These are phyloP conservation scores for Sarcoramphus papa DNA, from an alignment of 2,797 vertebrate species.

Conservation along the genomic window DNA sequence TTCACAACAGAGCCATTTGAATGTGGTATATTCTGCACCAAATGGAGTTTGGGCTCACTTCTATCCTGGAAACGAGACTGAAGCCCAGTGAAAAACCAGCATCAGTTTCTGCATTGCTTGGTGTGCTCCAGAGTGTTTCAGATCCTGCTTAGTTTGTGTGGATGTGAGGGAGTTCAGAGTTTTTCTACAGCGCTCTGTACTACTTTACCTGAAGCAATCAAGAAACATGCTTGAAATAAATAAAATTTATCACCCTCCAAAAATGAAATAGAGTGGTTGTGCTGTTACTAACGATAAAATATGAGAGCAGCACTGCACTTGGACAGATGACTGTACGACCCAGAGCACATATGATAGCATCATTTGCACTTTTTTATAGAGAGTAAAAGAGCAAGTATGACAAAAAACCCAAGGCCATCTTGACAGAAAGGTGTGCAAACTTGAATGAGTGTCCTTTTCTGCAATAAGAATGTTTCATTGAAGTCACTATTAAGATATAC, in stretches of 20 bases:
- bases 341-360: not conserved
- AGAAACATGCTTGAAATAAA: constrained; percentile 3
- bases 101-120: not conserved
- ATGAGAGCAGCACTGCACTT: not conserved
- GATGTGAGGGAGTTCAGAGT: not conserved
- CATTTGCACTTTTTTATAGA: constrained; percentile 20
- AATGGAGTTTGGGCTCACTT: not conserved
- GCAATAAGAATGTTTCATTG: not conserved
- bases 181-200: not conserved
- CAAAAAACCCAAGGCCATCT: constrained; percentile 14
- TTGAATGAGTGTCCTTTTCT: not conserved
- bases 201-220: not conserved
- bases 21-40: not conserved
- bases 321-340: not conserved
- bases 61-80: not conserved
- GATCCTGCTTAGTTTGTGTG: not conserved
- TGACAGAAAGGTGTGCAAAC: constrained; percentile 7
- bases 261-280: not conserved
- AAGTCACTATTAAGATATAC: not conserved
- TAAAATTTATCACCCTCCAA: constrained; percentile 4
- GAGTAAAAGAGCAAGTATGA: not conserved
- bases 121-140: not conserved
- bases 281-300: constrained; percentile 18
- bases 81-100: not conserved
- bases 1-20: not conserved